Conservation (phyloP, 2,888 invertebrate genomes). For the Caenorhabditis macrosperma region DNA sequence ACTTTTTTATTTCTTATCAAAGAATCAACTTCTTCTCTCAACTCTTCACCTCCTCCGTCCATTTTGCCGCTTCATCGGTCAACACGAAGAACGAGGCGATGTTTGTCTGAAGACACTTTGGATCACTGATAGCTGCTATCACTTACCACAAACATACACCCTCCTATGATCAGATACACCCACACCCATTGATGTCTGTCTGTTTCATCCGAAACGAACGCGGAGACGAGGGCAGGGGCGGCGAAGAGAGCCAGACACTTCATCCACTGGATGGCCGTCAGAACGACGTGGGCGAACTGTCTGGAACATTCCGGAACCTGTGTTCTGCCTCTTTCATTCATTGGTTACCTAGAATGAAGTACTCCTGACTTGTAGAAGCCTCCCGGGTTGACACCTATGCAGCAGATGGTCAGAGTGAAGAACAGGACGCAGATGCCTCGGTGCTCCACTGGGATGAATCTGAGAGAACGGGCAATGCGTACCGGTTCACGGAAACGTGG, state of each 20-base stretch:
- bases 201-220: constrained; percentile 64
- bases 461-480: neutral
- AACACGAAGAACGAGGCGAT: constrained; percentile 48
- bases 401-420: constrained; percentile 31
- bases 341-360: constrained; percentile 34
- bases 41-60: constrained; percentile 30
- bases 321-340: too few species aligned
- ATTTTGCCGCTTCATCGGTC: constrained; percentile 46
- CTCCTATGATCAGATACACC: constrained; percentile 32
- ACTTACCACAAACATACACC: constrained; percentile 31
- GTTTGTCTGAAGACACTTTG: constrained; percentile 37
- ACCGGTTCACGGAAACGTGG: neutral
- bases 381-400: constrained; percentile 41
- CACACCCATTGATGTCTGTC: constrained; percentile 45
- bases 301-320: constrained; percentile 14
- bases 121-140: neutral
- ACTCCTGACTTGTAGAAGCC: constrained; percentile 46
- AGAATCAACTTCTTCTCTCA: neutral
- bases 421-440: constrained; percentile 5
- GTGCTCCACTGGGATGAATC: constrained; percentile 46
- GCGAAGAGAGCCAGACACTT: constrained; percentile 70
- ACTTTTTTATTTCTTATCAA: neutral
- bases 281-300: constrained; percentile 62
- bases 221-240: constrained; percentile 66
- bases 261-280: constrained; percentile 69